phyloP scores from a whole-genome alignment of 2,797 vertebrate genomes.

The Lutjanus argentimaculatus region DNA sequence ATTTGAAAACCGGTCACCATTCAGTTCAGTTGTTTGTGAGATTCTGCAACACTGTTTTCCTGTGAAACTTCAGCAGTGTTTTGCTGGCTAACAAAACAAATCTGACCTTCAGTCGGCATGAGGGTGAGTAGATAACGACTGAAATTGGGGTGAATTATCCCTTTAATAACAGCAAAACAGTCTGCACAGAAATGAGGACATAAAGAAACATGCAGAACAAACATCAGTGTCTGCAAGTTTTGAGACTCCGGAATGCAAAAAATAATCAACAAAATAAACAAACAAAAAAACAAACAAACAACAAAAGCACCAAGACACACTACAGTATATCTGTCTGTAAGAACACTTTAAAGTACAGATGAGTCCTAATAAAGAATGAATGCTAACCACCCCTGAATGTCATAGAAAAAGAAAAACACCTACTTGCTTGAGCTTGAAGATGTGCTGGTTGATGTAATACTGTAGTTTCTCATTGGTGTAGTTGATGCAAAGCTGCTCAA shows the following conservation, averaged over 20 bases:
- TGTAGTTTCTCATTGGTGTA: conserved; percentile 95
- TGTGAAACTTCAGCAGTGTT: too few relatives aligned
- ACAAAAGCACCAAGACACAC: not conserved
- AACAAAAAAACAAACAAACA: not conserved
- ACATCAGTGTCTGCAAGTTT: not conserved
- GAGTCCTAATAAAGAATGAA: not conserved
- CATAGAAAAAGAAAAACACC: conserved; percentile 15
- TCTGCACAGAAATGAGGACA: not conserved
- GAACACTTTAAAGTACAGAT: not conserved
- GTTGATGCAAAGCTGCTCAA: conserved; percentile 99
- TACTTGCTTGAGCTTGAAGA: conserved; percentile 95
- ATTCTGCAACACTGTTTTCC: too few relatives aligned
- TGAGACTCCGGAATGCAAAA: not conserved
- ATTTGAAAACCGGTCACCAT: too few relatives aligned
- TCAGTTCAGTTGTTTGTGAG: too few relatives aligned
- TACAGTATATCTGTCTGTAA: not conserved
- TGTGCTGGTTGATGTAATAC: conserved; percentile 93
- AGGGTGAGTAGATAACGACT: too few relatives aligned
- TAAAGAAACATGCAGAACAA: not conserved
- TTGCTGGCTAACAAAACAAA: too few relatives aligned
- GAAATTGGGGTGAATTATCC: too few relatives aligned
- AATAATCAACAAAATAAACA: not conserved
- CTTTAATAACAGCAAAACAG: not conserved
- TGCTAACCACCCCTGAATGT: not conserved
- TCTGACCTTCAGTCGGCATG: too few relatives aligned